phyloP scores from a whole-genome alignment of 2,888 invertebrate species.

The Odontomyia ornata region DNA sequence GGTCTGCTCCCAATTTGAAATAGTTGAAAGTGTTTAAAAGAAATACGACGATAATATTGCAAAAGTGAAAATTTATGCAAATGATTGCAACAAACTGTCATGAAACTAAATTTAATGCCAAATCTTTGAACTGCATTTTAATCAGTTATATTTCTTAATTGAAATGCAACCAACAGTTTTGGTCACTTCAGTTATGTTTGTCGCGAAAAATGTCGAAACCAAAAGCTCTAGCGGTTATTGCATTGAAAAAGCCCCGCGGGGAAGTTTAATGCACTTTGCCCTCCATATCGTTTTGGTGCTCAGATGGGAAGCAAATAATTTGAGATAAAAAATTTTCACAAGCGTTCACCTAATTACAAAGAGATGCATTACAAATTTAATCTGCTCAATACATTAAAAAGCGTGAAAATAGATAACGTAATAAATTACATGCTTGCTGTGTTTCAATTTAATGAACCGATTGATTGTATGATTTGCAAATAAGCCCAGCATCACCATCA shows the following conservation, averaged over 20 bases:
- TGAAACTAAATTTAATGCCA: not conserved
- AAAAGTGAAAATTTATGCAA: constrained; percentile 6
- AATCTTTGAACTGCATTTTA: not conserved
- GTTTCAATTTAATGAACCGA: not conserved
- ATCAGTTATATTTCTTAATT: not conserved
- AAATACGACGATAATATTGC: too few relatives aligned
- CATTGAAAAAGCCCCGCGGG: too few relatives aligned
- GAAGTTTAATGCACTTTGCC: too few relatives aligned
- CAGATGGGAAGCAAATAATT: too few relatives aligned
- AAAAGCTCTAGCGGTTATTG: not conserved
- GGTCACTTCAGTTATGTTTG: not conserved
- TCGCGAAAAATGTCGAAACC: not conserved
- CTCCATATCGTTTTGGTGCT: too few relatives aligned
- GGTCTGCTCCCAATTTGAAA: not conserved
- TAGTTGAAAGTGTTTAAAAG: not conserved
- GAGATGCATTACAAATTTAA: too few relatives aligned
- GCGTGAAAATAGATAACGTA: not conserved
- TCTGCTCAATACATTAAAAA: too few relatives aligned
- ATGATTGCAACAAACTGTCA: not conserved
- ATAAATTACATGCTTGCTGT: not conserved
- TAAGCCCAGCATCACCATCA: not conserved
- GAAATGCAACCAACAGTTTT: not conserved
- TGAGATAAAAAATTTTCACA: too few relatives aligned
- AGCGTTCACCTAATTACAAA: too few relatives aligned
- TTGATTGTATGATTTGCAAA: not conserved